These are phyloP conservation scores for Nannospalax galili DNA, from an alignment of 2,113 vertebrate genomes.

Conservation along the genomic window DNA sequence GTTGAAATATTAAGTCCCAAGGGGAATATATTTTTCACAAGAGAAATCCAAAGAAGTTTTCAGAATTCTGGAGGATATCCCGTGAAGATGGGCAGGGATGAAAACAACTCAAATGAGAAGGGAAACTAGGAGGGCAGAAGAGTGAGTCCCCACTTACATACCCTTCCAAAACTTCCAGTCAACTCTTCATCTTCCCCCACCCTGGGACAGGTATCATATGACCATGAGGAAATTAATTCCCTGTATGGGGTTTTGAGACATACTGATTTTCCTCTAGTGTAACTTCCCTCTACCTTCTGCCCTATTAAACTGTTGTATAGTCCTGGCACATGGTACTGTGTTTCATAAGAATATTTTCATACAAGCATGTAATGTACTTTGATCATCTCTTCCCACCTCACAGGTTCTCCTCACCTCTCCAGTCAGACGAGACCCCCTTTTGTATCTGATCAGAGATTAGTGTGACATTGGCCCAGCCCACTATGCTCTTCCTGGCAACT, in stretches of 20 bases:
- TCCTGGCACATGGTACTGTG: neutral
- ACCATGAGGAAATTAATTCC: neutral
- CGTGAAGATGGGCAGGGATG: neutral
- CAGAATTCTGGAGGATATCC: slow-evolving; percentile 55
- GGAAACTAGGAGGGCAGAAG: neutral
- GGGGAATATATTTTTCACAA: slow-evolving; percentile 49
- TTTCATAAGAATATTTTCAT: neutral
- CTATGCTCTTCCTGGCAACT: neutral
- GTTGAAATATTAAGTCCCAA: slow-evolving; percentile 44
- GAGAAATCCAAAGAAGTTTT: slow-evolving; percentile 51
- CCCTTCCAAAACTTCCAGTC: slow-evolving; percentile 30
- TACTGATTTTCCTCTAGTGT: slow-evolving; percentile 10
- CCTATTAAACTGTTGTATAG: no score
- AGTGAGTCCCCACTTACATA: slow-evolving; percentile 9
- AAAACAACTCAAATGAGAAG: slow-evolving; percentile 49
- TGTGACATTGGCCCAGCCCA: neutral
- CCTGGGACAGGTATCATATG: neutral
- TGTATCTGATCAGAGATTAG: slow-evolving; percentile 25
- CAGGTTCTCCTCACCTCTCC: neutral
- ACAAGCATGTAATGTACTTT: neutral
- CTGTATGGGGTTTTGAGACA: neutral
- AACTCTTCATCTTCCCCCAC: neutral
- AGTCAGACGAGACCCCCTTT: neutral
- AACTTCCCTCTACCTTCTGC: neutral
- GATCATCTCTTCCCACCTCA: neutral